A percentile compares a stretch with the other conserved stretches of the same genome.
phyloP scores from a whole-genome alignment of 2,888 invertebrate genomes.

The Aporophyla nigra region DNA sequence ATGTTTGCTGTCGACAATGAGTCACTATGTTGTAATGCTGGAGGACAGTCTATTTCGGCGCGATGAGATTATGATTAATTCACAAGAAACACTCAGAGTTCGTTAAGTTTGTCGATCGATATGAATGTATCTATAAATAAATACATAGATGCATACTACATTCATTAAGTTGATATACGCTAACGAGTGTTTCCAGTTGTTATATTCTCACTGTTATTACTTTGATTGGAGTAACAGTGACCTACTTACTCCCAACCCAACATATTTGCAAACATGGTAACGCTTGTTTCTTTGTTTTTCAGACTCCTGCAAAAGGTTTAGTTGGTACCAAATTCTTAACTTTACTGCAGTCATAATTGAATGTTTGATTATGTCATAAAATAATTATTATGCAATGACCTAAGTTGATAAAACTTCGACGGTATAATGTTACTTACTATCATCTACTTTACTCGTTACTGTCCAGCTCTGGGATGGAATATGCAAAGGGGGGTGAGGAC shows the following conservation, averaged over 20 bases:
- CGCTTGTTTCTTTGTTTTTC: not conserved
- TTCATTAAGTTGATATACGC: not conserved
- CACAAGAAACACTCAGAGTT: slow-evolving; percentile 69
- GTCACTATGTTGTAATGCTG: slow-evolving; percentile 85
- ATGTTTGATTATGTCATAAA: not conserved
- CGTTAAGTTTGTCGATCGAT: slow-evolving; percentile 63
- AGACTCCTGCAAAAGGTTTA: not conserved
- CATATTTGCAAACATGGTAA: slow-evolving; percentile 6
- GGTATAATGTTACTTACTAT: slow-evolving; percentile 2
- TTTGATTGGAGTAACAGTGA: slow-evolving; percentile 25
- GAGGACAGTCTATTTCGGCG: slow-evolving; percentile 88
- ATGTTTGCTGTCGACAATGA: slow-evolving; percentile 83
- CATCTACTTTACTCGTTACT: not conserved
- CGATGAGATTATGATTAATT: slow-evolving; percentile 86
- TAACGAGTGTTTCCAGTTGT: slow-evolving; percentile 10
- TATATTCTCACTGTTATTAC: slow-evolving; percentile 11
- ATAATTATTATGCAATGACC: slow-evolving; percentile 9
- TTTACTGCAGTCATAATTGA: not conserved
- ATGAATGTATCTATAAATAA: slow-evolving; percentile 23
- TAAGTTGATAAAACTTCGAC: not conserved
- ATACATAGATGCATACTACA: slow-evolving; percentile 14
- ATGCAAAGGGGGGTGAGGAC: no score
- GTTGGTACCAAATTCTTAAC: not conserved
- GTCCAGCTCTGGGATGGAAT: not conserved
- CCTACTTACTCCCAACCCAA: slow-evolving; percentile 17